Evolutionary conservation across 2,888 invertebrate species (phyloP), one percentile per base, ranked within the genome.

Genomic region (Nineta flava): DNA sequence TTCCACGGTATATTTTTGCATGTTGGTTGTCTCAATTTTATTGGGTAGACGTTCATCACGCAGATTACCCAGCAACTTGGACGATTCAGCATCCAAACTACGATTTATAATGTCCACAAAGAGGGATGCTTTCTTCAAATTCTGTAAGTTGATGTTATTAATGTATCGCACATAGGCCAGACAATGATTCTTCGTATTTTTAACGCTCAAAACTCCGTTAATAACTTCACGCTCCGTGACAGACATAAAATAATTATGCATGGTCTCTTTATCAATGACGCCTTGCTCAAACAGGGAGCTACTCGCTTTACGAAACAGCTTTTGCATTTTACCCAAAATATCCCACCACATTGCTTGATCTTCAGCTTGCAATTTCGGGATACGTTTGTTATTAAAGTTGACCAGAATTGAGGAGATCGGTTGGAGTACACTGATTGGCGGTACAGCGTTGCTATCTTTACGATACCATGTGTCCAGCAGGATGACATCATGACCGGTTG

Each of bases 341-440:
- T 94, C 94, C 97, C 96, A 97, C 96, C 97, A 97, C 19, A 90
- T 80, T 0, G 87, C 91, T 63, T 96, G 95, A 64, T 97, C 96
- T 62, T 93, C 92, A 6, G 91, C 91, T 76, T 96, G 95, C 21
- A 94, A 71, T 66, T 94, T 93, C 0, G 93, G 93, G 45, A 93
- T 91, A 56, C 93, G 77, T 78, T 97, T 97, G 61, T 97, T 97
- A 63, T 96, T 96, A 62, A 96, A 97, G 68, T 97, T 96, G 53
- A 93, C 83, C 40, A 96, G 72, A 60, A 97, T 95, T 4, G 95
- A 94, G 10, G 95, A 96, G 59, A 97, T 97, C 0, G 96, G 96
- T 62, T 97, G 96, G 19, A 97, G 71, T 12, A 96, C 88, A 5
- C 91, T 94, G 12, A 93, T 84, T 0, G 94, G 87, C 0, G 97